Conservation (phyloP, 2,888 invertebrate species). For the Rhingia rostrata region DNA sequence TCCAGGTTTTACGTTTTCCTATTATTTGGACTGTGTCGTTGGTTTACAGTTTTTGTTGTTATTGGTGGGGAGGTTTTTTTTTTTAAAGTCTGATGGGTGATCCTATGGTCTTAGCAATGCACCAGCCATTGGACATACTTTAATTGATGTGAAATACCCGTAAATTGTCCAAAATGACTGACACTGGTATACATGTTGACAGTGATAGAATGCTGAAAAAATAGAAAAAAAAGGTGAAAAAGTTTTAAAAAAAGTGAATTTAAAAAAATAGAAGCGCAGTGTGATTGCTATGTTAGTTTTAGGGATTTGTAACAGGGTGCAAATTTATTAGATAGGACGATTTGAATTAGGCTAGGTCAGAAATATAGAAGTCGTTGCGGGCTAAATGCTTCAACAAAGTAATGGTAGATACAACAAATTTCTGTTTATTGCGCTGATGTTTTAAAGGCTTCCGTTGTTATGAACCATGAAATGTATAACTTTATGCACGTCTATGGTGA, state of each 20-base stretch:
- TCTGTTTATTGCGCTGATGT: too few relatives aligned
- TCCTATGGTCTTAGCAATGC: conserved; percentile 53
- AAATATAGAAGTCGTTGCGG: too few relatives aligned
- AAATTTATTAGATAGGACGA: conserved; percentile 1
- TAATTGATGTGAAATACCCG: conserved; percentile 71
- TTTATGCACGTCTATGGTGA: too few relatives aligned
- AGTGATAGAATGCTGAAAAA: conserved; percentile 63
- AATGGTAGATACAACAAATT: too few relatives aligned
- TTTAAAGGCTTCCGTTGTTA: too few relatives aligned
- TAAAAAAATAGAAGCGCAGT: conserved; percentile 23
- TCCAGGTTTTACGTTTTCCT: conserved; percentile 61
- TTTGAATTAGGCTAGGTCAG: background rate
- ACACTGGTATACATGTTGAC: conserved; percentile 63
- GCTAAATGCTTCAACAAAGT: too few relatives aligned
- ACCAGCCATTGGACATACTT: conserved; percentile 49
- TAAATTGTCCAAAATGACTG: conserved; percentile 70
- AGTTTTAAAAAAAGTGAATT: background rate
- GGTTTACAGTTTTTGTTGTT: too few relatives aligned
- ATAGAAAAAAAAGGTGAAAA: conserved; percentile 23
- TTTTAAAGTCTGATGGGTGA: background rate
- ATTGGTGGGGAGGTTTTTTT: too few relatives aligned
- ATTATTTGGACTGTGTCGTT: conserved; percentile 52
- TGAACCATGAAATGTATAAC: too few relatives aligned
- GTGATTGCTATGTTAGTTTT: conserved; percentile 62
- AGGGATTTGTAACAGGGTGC: conserved; percentile 9